Evolutionary conservation across 2,888 invertebrate genomes (phyloP).

Genomic region (Philonicus albiceps): DNA sequence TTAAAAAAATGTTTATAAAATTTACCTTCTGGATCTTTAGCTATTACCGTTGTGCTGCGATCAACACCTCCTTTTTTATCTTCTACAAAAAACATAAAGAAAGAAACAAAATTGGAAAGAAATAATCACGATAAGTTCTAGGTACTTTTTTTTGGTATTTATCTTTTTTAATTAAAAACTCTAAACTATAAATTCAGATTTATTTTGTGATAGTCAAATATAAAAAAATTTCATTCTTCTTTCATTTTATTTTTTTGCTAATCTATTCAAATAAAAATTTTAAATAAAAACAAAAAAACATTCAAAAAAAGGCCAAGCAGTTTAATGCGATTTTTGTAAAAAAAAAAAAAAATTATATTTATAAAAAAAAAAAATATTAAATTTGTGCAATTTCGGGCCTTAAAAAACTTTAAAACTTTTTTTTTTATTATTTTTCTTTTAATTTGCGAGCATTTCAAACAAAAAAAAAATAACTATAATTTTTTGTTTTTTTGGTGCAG

Average conservation of each 20-base stretch:
- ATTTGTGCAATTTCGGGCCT: background rate
- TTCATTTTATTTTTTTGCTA: background rate
- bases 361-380: background rate
- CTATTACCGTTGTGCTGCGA: slow-evolving; percentile 92
- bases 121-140: slow-evolving; percentile 44
- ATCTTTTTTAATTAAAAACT: background rate
- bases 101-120: slow-evolving; percentile 52
- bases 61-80: slow-evolving; percentile 93
- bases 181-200: background rate
- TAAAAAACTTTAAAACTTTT: background rate
- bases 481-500: background rate
- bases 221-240: background rate
- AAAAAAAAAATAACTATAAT: too few species aligned
- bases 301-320: background rate
- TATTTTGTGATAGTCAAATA: background rate
- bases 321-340: background rate
- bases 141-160: slow-evolving; percentile 31
- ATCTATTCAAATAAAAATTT: background rate
- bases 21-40: slow-evolving; percentile 86
- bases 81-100: slow-evolving; percentile 66
- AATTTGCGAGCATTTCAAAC: slow-evolving; percentile 32
- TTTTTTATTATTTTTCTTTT: slow-evolving; percentile 32
- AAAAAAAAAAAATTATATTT: background rate
- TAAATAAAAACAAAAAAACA: too few species aligned
- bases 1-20: slow-evolving; percentile 45